A percentile compares a stretch with the other conserved stretches of the same genome.
Conservation (phyloP, 2,888 invertebrate species). For the Schizotus pectinicornis region DNA sequence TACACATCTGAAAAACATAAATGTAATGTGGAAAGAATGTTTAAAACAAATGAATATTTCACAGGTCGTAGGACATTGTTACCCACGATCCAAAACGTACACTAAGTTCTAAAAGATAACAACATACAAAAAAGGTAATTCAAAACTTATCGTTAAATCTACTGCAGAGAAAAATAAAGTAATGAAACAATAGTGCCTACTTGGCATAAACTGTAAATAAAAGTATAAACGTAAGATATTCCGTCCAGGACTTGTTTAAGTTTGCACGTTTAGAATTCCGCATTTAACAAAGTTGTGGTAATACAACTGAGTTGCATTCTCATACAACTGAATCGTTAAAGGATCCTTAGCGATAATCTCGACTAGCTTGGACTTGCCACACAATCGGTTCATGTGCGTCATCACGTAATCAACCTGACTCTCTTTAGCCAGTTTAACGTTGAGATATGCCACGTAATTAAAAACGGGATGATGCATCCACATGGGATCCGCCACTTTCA, state of each 20-base stretch:
- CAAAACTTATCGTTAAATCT: no score
- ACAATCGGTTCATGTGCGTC: conserved; percentile 37
- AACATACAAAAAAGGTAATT: no score
- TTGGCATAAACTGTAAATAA: no score
- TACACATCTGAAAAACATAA: no score
- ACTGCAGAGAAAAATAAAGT: no score
- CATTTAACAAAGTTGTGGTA: conserved; percentile 45
- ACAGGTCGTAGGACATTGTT: no score
- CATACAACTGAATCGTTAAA: conserved; percentile 43
- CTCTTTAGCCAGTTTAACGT: conserved; percentile 40
- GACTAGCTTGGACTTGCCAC: conserved; percentile 34
- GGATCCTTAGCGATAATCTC: conserved; percentile 41
- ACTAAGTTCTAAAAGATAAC: no score
- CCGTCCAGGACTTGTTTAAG: neutral
- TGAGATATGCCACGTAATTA: conserved; percentile 61
- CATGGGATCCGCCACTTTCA: conserved; percentile 61
- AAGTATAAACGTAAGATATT: neutral
- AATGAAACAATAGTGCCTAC: neutral
- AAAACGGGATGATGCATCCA: conserved; percentile 63
- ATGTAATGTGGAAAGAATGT: no score
- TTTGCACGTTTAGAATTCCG: neutral
- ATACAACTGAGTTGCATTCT: conserved; percentile 34
- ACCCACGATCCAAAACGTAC: no score
- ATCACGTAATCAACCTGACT: conserved; percentile 26
- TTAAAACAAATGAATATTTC: no score